Conservation (phyloP, 2,797 vertebrate species). For the Xenopus petersii region DNA sequence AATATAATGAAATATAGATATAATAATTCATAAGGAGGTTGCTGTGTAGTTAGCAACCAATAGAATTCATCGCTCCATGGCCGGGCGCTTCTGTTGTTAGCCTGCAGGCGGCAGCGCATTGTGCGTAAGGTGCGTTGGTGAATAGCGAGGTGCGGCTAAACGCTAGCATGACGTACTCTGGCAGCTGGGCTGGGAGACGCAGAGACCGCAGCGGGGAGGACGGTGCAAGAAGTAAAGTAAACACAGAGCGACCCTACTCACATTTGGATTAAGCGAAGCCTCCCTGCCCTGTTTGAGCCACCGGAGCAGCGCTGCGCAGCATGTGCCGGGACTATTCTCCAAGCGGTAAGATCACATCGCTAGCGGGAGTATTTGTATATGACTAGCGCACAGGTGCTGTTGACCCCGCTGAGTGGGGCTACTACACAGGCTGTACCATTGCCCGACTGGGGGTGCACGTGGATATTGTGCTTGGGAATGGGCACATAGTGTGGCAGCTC, state of each 20-base stretch:
- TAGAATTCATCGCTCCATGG: no score
- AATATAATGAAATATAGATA: no score
- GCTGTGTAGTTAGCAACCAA: no score
- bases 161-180: constrained; percentile 51
- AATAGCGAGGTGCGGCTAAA: constrained; percentile 53
- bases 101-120: constrained; percentile 74
- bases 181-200: constrained; percentile 49
- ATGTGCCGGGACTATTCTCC: constrained; percentile 58
- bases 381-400: constrained; percentile 52
- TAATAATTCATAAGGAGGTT: no score
- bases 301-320: constrained; percentile 50
- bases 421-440: background rate
- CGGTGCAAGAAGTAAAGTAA: constrained; percentile 49
- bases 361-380: constrained; percentile 59
- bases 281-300: constrained; percentile 52
- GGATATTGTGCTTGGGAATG: no score
- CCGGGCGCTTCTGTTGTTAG: background rate
- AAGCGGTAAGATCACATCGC: constrained; percentile 57
- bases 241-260: constrained; percentile 14
- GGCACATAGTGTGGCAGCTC: no score
- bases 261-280: constrained; percentile 49
- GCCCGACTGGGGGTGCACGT: no score
- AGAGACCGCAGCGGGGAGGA: constrained; percentile 48
- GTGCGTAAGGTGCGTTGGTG: constrained; percentile 56
- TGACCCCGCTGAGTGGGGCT: constrained; percentile 31